Evolutionary conservation across 30 jellyfish, hydroid and myxozoan genomes (phyloP).

Genomic region (Aurelia sp.): DNA sequence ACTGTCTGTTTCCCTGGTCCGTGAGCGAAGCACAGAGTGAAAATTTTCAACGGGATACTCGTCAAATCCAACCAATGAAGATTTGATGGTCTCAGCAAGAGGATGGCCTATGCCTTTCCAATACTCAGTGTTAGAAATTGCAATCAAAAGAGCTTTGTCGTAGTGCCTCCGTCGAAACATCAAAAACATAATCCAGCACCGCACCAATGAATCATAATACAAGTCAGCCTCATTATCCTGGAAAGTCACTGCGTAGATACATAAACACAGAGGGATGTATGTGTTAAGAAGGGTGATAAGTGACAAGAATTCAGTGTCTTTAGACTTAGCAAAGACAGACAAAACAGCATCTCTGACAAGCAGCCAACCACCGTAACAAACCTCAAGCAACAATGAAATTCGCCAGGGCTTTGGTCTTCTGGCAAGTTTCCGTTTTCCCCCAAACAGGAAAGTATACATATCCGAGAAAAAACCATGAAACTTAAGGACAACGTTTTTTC

Average conservation of each 20-base stretch:
- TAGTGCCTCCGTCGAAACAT: constrained; percentile 11
- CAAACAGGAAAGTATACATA: constrained; percentile 16
- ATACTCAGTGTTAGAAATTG: not conserved
- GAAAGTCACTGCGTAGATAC: constrained; percentile 3
- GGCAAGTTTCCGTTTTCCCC: constrained; percentile 15
- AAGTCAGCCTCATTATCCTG: not conserved
- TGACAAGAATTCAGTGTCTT: constrained; percentile 15
- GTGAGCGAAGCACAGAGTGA: constrained; percentile 12
- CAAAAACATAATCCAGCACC: constrained; percentile 33
- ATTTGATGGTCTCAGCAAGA: constrained; percentile 1
- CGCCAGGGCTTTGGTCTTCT: constrained; percentile 34
- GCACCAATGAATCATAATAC: constrained; percentile 1
- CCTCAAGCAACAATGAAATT: not conserved
- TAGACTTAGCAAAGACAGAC: constrained; percentile 20
- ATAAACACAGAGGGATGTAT: constrained; percentile 2
- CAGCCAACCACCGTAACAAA: constrained; percentile 9
- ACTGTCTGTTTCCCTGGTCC: constrained; percentile 19
- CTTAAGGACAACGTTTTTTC: constrained; percentile 4
- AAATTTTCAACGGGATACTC: constrained; percentile 22
- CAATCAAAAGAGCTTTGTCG: constrained; percentile 23
- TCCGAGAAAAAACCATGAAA: not conserved
- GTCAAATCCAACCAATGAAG: constrained; percentile 4
- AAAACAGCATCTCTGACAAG: not conserved
- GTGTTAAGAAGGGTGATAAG: constrained; percentile 6
- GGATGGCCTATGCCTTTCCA: constrained; percentile 25